Conservation (phyloP, 2,888 invertebrate species). For the Adineta ricciae region DNA sequence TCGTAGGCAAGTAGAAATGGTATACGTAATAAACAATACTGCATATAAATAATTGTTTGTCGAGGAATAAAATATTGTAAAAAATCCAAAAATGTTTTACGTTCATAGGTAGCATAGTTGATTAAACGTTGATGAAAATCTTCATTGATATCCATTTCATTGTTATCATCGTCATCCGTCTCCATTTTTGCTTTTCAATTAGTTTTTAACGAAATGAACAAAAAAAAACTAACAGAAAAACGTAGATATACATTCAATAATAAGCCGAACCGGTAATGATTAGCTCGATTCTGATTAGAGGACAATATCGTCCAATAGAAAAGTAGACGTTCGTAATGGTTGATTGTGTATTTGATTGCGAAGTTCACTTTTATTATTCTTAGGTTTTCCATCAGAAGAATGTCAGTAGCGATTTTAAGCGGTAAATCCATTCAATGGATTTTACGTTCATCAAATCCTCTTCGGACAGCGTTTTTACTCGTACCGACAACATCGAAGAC, state of each 20-base stretch:
- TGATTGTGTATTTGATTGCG: neutral
- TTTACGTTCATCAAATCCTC: conserved; percentile 10
- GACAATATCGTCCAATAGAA: neutral
- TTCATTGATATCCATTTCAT: neutral
- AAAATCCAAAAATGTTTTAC: neutral
- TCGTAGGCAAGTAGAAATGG: neutral
- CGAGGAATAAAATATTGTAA: neutral
- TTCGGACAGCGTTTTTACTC: neutral
- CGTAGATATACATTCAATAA: neutral
- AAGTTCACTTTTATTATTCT: neutral
- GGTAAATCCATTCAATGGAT: neutral
- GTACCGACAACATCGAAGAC: neutral
- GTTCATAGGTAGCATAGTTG: neutral
- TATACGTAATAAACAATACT: conserved; percentile 15
- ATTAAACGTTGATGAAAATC: neutral
- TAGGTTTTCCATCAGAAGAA: neutral
- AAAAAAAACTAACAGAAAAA: neutral
- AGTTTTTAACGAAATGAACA: neutral
- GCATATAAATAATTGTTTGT: neutral
- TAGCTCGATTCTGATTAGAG: neutral
- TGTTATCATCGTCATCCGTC: neutral
- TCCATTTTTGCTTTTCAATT: neutral
- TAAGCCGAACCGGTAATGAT: neutral
- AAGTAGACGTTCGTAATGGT: neutral
- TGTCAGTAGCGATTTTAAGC: neutral